Base-by-base conservation (phyloP, 2,888 invertebrate species). In the Scaeva pyrastri region DNA sequence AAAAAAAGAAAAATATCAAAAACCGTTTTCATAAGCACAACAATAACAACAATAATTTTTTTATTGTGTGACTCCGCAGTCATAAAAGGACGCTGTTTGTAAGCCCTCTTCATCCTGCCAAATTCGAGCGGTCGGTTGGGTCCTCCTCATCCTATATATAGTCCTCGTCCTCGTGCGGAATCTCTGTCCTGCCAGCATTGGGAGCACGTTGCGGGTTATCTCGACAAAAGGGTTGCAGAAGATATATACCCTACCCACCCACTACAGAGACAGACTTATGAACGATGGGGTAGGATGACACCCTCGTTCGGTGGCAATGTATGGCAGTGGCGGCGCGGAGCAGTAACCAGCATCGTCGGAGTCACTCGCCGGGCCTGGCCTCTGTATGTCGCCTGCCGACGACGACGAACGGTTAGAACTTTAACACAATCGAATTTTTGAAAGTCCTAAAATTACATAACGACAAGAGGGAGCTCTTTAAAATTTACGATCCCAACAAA, bases 1-100 rank as follows among this genome's bases (percentile, higher is more conserved):
- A 85, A 85, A 72, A n/a, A 48, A 52, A 48, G 23, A 60, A 82
- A 68, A 81, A 60, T 79, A 79, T 75, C 84, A 43, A 50, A 70
- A 79, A 75, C 80, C 84, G 79, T 84, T 84, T 84, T 79, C 84
- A 84, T 84, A 84, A 84, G 84, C 84, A 84, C 75, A 80, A 84
- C 74, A 79, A 84, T 79, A 79, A 79, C 58, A 84, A 45, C 31
- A 56, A 23, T 16, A 19, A 48, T 71, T 84, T 84, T 84, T 84
- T 79, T 72, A 75, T 79, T 79, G 74, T 75, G 79, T 75, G 58
- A 75, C 75, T 70, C 70, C 43, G 64, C 58, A 84, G 71, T 84
- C 74, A 66, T 84, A 84, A 84, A 79, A 71, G 31, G 31, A 31
- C 31, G 79, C 79, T 70, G 83, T 70, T 68, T 68, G 48, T 50